Conservation (phyloP, 2,113 vertebrate species). For the Ifrita kowaldi region DNA sequence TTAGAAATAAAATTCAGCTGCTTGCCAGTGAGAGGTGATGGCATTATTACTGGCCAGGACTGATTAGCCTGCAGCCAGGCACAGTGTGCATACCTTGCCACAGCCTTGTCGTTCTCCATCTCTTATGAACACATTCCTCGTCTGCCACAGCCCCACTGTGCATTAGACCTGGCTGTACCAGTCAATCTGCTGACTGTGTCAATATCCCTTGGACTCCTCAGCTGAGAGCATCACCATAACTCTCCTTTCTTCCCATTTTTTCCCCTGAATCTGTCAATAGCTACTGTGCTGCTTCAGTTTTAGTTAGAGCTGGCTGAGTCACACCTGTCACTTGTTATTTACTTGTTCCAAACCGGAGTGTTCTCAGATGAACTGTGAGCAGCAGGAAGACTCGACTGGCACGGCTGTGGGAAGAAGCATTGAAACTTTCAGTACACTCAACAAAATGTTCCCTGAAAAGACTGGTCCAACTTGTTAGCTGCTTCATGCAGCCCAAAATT, state of each 20-base stretch:
- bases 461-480: background rate
- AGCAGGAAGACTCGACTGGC: background rate
- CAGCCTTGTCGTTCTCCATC: background rate
- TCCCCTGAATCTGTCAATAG: background rate
- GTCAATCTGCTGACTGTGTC: background rate
- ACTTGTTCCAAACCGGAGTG: background rate
- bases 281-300: background rate
- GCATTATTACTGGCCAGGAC: background rate
- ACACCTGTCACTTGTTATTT: constrained; percentile 24
- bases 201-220: background rate
- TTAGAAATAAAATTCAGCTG: background rate
- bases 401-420: accelerated
- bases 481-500: background rate
- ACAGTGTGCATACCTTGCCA: background rate
- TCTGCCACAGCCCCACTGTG: background rate
- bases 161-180: background rate
- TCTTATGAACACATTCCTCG: background rate
- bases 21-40: background rate
- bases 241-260: background rate
- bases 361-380: background rate
- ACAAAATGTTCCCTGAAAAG: background rate
- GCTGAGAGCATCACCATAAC: background rate
- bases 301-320: background rate
- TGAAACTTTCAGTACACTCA: background rate
- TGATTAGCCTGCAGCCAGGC: background rate